Evolutionary conservation across 2,113 vertebrate species (phyloP), one percentile per base, ranked within the genome.

Genomic region (Stomatorhinus ivindoensis): DNA sequence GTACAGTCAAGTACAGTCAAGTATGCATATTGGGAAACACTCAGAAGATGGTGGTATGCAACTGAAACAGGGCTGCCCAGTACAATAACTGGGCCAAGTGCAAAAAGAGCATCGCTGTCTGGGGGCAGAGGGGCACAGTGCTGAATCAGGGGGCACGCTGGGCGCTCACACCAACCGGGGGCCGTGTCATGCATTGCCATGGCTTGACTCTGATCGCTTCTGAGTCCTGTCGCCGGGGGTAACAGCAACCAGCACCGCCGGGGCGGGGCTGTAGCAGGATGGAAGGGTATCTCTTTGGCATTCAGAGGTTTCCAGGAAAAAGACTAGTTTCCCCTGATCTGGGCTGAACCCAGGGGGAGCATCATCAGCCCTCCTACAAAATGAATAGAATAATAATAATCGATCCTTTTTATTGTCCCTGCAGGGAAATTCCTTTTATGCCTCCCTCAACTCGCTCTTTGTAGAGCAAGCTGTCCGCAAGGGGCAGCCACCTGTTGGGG

Each of bases 221-320:
- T 97, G 97, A 98, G 97, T 97, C 94, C 93, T 97, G 97, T 97
- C 97, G 97, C 93, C 95, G 97, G 95, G 86, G 92, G 94, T 96
- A 96, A 96, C 93, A 69, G 94, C 97, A 96, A 96, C 93, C 61
- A 31, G 92, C 88, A 94, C 90, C 88, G 92, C 92, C 11, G 94
- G 91, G 65, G 92, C 90, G 93, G 93, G 93, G 92, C 91, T 88
- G 91, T 93, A 90, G 93, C 94, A 0, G 4, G 93, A 90, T 93
- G 89, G 90, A 92, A 50, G 3, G 13, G 50, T 21, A 17, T 53
- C 85, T 47, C 27, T 55, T 87, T 87, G 50, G 24, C 50, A 19
- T 53, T 35, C 85, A 9, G 50, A 50, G 47, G 47, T 11, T 53
- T 27, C 13, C 31, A 85, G 88, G 82, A 91, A 92, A 91, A 91